Evolutionary conservation across 2,113 vertebrate species (phyloP), one percentile per base, ranked within the genome.

Genomic region (Nothobranchius kuhntae): DNA sequence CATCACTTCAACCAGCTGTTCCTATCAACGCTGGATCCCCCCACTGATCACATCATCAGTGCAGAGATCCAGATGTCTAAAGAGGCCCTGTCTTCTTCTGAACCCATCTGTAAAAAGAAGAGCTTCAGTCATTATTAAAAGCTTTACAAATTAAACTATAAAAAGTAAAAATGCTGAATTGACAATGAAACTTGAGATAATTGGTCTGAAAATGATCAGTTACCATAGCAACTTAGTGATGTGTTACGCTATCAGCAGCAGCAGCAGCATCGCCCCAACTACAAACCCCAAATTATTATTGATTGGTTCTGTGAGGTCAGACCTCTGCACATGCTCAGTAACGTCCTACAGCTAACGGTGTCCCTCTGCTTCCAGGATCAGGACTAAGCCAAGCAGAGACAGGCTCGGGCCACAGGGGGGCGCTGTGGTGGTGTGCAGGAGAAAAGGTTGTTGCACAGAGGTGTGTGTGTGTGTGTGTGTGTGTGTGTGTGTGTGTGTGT

Each of bases 401-500:
- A 30, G 44, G 44, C 53, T 64, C 35, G 55, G 42, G 40, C 58
- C 59, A 61, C 42, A 10, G 51, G 65, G 68, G 51, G 68, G 48
- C 47, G 35, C 35, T 58, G 55, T 58, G 48, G 61, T 11, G 13
- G 59, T 44, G 6, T 63, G 9, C 53, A 64, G 48, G 53, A 86
- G 77, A 61, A n/a, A 55, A 81, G 67, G 67, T 75, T 85, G 6
- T 3, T 9, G 9, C 38, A 30, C 38, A 40, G 38, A 6, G 1
- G 38, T 7, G 38, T 30, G 9, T 40, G 7, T 45, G 44, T 11
- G 9, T 45, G 77, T 67, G 53, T 74, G 78, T 77, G 76, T 75
- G 78, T 80, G 59, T 65, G 59, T 56, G 55, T 50, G 52, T 6
- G 38, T 30, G 38, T 7, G 38, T 30, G 9, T 40, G 7, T 45